Base-by-base conservation (phyloP, 1,140 invertebrate species). In the Cotesia glomerata region DNA sequence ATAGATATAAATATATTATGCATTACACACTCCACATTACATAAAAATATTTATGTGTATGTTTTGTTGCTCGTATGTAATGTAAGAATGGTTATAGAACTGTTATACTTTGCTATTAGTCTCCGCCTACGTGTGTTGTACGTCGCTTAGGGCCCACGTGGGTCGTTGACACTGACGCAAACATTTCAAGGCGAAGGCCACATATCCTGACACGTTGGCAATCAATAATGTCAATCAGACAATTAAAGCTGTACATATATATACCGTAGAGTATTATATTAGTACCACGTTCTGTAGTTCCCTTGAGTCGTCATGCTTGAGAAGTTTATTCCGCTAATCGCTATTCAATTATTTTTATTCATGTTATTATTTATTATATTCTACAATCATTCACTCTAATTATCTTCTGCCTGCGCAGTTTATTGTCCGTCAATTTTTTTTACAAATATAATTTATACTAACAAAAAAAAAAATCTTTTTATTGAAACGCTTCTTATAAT, bases 121-220 rank as follows among this genome's bases (percentile, higher is more conserved):
- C 74, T 76, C 78, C 75, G 77, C 79, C 79, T 76, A 80, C 79
- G 75, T 72, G 8, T 61, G 76, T 73, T 76, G 63, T 59, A 63
- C 71, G 70, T 64, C n/a, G 14, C 62, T 64, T 64, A 64, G 39
- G 62, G 62, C 62, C 65, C 76, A 80, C 74, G 77, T 80, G 78
- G 79, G 79, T 77, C 77, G 74, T 78, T 80, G 79, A 79, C 80
- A 80, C 81, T 81, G 80, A 79, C 73, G 74, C 74, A 69, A 54
- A 34, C 52, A n/a, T 18, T 69, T 62, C 34, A 59, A 61, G 52
- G 65, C 63, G 63, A 65, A 65, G 63, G 63, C 45, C 45, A 65
- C 32, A 39, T 61, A 14, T 36, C 61, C 68, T 61, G 16, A 49
- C 36, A n/a, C 4, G 68, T 39, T 26, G 8, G 39, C 58, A 61